Evolutionary conservation across 2,888 invertebrate species (phyloP), one percentile per base, ranked within the genome.

Genomic region (Andrena dorsata): DNA sequence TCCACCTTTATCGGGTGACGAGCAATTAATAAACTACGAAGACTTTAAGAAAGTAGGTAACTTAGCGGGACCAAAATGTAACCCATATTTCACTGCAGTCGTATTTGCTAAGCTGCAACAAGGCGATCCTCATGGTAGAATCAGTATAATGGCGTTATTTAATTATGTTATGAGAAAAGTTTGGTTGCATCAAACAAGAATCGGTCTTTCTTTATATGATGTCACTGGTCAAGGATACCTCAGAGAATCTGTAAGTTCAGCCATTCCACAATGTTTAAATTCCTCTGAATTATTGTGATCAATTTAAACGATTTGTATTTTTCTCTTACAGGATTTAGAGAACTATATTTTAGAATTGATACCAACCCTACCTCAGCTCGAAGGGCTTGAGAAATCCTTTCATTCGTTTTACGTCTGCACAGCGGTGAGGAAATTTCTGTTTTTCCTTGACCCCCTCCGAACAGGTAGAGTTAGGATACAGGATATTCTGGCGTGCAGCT

Each of bases 381-480:
- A 98, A 92, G 98, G 98, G 0, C 94, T 99, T 71, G 98, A 98
- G 94, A 97, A 97, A 49, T 98, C 98, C 0, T 99, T 99, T 94
- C 98, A 98, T 90, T 98, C 97, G 13, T 99, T 99, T 95, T 99
- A 99, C 93, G 97, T 98, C 26, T 99, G 99, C 93, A 98, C 99
- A 0, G 99, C 98, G 2, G 98, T 98, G 0, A 95, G 99, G 88
- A 98, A 99, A 93, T 99, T 99, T 94, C 96, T 99, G 90, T 99
- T 99, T 95, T 99, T 99, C 93, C 95, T 99, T 16, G 99, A 99
- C 93, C 98, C 98, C 0, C 94, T 98, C 84, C 95, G 98, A 83
- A 97, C 98, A 0, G 98, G 98, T 0, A 95, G 97, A 85, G 97
- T 99, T 65, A 95, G 98, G 89, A 99, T 99, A 89, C 95, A 97